Evolutionary conservation across 2,888 invertebrate species (phyloP), one percentile per base, ranked within the genome.

Genomic region (Polyommatus icarus): DNA sequence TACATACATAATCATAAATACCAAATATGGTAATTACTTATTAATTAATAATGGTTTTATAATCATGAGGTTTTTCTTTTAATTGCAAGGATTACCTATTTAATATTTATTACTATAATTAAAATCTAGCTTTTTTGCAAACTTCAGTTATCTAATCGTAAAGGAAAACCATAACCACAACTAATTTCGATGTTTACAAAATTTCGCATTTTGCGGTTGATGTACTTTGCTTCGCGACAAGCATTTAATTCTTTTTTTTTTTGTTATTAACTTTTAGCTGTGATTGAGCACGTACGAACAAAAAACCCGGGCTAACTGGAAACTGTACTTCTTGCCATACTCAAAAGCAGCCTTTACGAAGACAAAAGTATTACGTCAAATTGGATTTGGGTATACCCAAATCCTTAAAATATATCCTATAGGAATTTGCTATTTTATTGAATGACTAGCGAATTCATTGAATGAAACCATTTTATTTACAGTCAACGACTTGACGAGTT

Each of bases 81-180:
- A 18, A 54, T 54, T 54, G 54, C 15, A 54, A 54, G 3, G 18
- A 54, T 54, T 54, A 18, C 54, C 1, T 54, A 54, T 54, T 18
- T 18, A 54, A 18, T 18, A 54, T 54, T 54, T 18, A 54, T 54
- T 2, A 54, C 54, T 32, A 5, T 54, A 15, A 54, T 54, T 54
- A 18, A 54, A 54, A 54, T 54, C 5, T 54, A 54, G 5, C 15
- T 54, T 32, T 76, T 46, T 57, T 57, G 3, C 54, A 54, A 32
- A 20, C 29, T 29, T 24, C 29, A 12, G 32, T n/a, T 15, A 75
- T 46, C 50, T 75, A 24, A 50, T 54, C 20, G 12, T 6, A 32
- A 24, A 20, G 71, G 29, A 71, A 29, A 71, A 71, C 71, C 71
- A 71, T 18, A 71, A 32, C 71, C 71, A 29, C 46, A 46, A 10